Base-by-base conservation (phyloP, 2,797 vertebrate species). In the Pseudotriccus pelzelni region DNA sequence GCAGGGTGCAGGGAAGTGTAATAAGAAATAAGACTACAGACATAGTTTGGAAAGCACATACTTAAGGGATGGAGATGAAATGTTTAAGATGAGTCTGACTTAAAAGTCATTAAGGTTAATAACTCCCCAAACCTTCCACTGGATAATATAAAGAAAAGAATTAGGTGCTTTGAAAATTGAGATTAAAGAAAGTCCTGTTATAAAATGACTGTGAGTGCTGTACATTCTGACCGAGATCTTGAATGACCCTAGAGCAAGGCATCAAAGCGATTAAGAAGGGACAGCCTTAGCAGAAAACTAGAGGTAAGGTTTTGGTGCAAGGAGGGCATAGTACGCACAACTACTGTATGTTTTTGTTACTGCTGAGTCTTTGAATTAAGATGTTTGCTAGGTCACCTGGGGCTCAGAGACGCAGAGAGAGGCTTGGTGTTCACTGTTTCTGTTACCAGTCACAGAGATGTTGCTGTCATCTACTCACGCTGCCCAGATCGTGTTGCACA, bases 361-460 rank as follows among this genome's bases (percentile, higher is more conserved):
- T 59, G 28, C 62, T 78, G 28, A 67, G 21, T 52, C 9, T 67
- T 32, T 20, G 43, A 17, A 49, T 60, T 74, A 56, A 91, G 80
- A 68, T 32, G 6, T 36, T 30, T 82, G 0, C 49, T 20, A 7
- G 50, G 24, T 69, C 49, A 37, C 19, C 41, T 41, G 23, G 20
- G 37, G 56, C 24, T 56, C 63, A 27, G 3, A 39, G 50, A 7
- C n/a, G 22, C 21, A 30, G 46, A 28, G 39, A n/a, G 69, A 53
- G 46, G 17, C 15, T 30, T 2, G 0, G 12, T 74, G 41, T 59
- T 49, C 34, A 4, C 58, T 60, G 13, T 64, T 72, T 37, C 34
- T 47, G 1, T 56, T 19, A 11, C 20, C 34, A 30, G 24, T 53
- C 9, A 0, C 0, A 2, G 32, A 81, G 66, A 62, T 19, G 5